A percentile compares a stretch with the other conserved stretches of the same genome.
phyloP scores from a whole-genome alignment of 2,888 invertebrate genomes.

The Therioaphis trifolii region DNA sequence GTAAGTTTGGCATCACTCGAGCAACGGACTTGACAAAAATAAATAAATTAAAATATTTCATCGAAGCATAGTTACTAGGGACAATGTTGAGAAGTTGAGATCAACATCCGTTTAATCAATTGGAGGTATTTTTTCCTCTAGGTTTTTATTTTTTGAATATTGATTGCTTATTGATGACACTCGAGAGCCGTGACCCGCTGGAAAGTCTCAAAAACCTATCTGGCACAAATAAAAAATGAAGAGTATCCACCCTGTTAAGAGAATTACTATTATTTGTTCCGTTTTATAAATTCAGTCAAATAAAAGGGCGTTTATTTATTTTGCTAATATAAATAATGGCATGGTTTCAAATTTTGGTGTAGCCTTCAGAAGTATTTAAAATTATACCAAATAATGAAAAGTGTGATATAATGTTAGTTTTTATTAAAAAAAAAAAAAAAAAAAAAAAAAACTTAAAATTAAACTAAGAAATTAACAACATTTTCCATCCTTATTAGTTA shows the following conservation, averaged over 20 bases:
- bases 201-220: background rate
- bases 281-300: background rate
- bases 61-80: background rate
- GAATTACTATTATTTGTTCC: background rate
- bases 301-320: conserved; percentile 7
- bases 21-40: too few species aligned
- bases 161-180: background rate
- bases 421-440: too few species aligned
- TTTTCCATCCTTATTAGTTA: too few species aligned
- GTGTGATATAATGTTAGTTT: background rate
- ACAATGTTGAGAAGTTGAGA: background rate
- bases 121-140: background rate
- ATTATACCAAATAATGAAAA: background rate
- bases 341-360: background rate
- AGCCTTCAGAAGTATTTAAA: background rate
- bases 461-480: too few species aligned
- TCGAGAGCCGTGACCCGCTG: background rate
- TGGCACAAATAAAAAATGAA: background rate
- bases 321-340: background rate
- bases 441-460: too few species aligned
- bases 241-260: background rate
- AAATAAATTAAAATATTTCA: too few species aligned
- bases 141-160: background rate
- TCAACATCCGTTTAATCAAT: conserved; percentile 12
- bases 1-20: too few species aligned